These are phyloP conservation scores for Caenorhabditis sp. DNA, from an alignment of 2,888 invertebrate genomes.

Conservation along the genomic window DNA sequence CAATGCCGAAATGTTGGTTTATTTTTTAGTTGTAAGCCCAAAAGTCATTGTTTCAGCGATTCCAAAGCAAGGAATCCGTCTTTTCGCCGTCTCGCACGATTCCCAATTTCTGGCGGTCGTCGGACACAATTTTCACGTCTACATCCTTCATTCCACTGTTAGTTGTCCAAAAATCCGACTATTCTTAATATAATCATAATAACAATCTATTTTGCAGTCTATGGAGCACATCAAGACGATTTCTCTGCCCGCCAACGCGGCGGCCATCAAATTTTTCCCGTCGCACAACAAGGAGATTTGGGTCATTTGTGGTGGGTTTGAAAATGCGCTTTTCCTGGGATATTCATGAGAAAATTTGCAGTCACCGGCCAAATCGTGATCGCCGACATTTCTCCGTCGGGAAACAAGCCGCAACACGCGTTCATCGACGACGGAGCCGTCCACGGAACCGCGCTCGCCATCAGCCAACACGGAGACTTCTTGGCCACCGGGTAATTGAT, in stretches of 20 bases:
- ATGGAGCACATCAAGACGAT: slow-evolving; percentile 64
- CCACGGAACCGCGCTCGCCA: slow-evolving; percentile 57
- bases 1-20: slow-evolving; percentile 18
- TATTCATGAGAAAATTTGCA: no score
- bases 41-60: slow-evolving; percentile 38
- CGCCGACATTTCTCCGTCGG: slow-evolving; percentile 7
- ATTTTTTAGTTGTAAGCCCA: slow-evolving; percentile 1
- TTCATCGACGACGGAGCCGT: slow-evolving; percentile 64
- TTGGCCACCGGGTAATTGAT: slow-evolving; percentile 56
- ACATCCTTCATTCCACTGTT: slow-evolving; percentile 58
- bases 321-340: neutral
- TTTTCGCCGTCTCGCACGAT: slow-evolving; percentile 60
- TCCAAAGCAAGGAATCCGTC: slow-evolving; percentile 49
- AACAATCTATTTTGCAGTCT: slow-evolving; percentile 54
- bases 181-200: no score
- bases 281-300: slow-evolving; percentile 52
- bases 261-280: slow-evolving; percentile 51
- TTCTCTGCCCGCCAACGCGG: slow-evolving; percentile 51
- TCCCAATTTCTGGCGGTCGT: slow-evolving; percentile 56
- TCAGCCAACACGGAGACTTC: slow-evolving; percentile 59
- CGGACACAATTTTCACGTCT: slow-evolving; percentile 51
- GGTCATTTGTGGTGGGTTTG: slow-evolving; percentile 52
- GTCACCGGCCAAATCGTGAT: slow-evolving; percentile 59
- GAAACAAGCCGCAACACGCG: slow-evolving; percentile 31
- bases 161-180: no score